Conservation (phyloP, 2,888 invertebrate genomes). For the Tetragonisca angustula region DNA sequence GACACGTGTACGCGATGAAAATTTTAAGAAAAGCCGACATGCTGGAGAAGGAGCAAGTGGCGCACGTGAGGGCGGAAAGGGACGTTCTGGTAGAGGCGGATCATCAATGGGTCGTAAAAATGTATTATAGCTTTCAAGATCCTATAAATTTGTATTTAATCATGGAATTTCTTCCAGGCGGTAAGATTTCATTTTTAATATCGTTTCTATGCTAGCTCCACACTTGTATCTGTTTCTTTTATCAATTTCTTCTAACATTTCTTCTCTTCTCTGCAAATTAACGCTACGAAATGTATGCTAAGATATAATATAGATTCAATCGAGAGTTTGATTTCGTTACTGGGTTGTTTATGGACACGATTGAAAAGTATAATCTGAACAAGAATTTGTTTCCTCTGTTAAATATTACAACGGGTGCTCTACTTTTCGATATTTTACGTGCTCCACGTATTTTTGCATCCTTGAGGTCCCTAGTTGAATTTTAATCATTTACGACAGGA, state of each 20-base stretch:
- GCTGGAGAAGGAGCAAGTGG: constrained; percentile 99
- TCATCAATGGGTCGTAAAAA: constrained; percentile 99
- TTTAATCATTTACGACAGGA: no score
- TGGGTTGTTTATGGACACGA: no score
- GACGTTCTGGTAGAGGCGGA: constrained; percentile 99
- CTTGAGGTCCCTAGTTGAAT: no score
- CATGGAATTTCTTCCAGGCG: constrained; percentile 99
- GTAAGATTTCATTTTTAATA: constrained; percentile 83
- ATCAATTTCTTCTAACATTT: no score
- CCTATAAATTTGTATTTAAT: constrained; percentile 99
- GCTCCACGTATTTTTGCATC: no score
- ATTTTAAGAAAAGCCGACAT: constrained; percentile 99
- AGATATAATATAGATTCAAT: no score
- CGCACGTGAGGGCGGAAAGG: constrained; percentile 98
- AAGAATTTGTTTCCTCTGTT: no score
- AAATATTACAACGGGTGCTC: no score
- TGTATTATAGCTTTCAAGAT: constrained; percentile 99
- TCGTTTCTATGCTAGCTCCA: neutral
- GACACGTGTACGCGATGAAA: constrained; percentile 99
- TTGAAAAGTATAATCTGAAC: no score
- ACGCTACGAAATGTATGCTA: neutral
- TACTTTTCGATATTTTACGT: no score
- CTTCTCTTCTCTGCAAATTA: neutral
- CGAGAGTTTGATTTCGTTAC: no score
- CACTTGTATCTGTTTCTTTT: accelerated